Evolutionary conservation across 2,888 invertebrate species (phyloP).

Genomic region (Oscheius sp.): DNA sequence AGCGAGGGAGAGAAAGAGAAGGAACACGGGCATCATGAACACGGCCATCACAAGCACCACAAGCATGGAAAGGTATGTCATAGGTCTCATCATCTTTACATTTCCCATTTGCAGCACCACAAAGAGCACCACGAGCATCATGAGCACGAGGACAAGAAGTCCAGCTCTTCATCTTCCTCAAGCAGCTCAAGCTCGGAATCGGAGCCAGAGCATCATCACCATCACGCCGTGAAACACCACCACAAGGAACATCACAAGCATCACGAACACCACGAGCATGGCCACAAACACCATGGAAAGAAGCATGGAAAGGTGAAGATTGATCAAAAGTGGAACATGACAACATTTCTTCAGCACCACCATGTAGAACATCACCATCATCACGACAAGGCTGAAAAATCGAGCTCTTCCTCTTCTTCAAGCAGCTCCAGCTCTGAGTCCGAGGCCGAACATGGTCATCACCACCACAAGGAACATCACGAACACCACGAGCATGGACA

Average conservation of each 20-base stretch:
- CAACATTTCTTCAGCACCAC: not conserved
- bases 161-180: slow-evolving; percentile 9
- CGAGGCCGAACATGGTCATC: slow-evolving; percentile 28
- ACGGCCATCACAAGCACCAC: slow-evolving; percentile 15
- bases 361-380: slow-evolving; percentile 23
- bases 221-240: slow-evolving; percentile 14
- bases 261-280: not conserved
- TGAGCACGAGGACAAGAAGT: slow-evolving; percentile 12
- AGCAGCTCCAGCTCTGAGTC: slow-evolving; percentile 27
- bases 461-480: slow-evolving; percentile 9
- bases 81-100: not conserved
- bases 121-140: slow-evolving; percentile 25
- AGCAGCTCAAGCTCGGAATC: slow-evolving; percentile 12
- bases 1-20: slow-evolving; percentile 11
- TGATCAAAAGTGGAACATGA: not conserved
- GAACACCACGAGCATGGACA: slow-evolving; percentile 11
- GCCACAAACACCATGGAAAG: slow-evolving; percentile 11
- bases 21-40: slow-evolving; percentile 18
- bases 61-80: slow-evolving; percentile 21
- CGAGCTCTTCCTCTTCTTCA: slow-evolving; percentile 22
- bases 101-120: slow-evolving; percentile 17
- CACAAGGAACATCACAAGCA: slow-evolving; percentile 22
- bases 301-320: slow-evolving; percentile 10
- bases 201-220: slow-evolving; percentile 26
- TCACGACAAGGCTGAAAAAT: slow-evolving; percentile 20